Percentiles rank a stretch among this genome's conserved stretches.
Evolutionary conservation across 2,888 invertebrate species (phyloP).

Genomic region (Agonopterix heracliana): DNA sequence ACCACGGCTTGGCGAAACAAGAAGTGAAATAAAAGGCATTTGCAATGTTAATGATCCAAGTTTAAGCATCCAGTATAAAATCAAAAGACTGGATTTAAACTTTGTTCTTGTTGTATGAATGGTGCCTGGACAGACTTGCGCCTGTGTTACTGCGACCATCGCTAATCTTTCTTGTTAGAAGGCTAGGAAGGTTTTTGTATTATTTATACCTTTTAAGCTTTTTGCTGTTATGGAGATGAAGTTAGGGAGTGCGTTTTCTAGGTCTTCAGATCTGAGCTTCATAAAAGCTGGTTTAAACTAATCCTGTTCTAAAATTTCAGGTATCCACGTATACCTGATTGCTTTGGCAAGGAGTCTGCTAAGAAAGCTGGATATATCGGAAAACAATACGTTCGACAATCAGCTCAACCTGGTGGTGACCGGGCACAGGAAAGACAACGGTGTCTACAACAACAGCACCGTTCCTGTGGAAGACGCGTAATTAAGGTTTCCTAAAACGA

Average conservation of each 20-base stretch:
- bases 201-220: not conserved
- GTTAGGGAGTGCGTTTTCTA: not conserved
- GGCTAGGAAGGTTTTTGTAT: not conserved
- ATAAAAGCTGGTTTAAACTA: not conserved
- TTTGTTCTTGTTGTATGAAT: no score
- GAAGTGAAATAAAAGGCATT: no score
- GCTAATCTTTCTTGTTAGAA: not conserved
- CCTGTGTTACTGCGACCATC: not conserved
- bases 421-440: conserved; percentile 38
- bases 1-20: no score
- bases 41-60: no score
- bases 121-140: no score
- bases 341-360: conserved; percentile 46
- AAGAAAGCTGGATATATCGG: conserved; percentile 39
- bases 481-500: not conserved
- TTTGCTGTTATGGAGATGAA: not conserved
- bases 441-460: conserved; percentile 24
- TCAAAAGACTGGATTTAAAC: no score
- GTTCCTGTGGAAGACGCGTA: conserved; percentile 7
- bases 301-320: conserved; percentile 23
- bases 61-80: no score
- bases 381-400: conserved; percentile 40
- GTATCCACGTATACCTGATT: conserved; percentile 46
- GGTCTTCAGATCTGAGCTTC: not conserved
- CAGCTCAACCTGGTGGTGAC: conserved; percentile 49